Evolutionary conservation across 2,113 vertebrate genomes (phyloP).

Genomic region (Tetrax tetrax): DNA sequence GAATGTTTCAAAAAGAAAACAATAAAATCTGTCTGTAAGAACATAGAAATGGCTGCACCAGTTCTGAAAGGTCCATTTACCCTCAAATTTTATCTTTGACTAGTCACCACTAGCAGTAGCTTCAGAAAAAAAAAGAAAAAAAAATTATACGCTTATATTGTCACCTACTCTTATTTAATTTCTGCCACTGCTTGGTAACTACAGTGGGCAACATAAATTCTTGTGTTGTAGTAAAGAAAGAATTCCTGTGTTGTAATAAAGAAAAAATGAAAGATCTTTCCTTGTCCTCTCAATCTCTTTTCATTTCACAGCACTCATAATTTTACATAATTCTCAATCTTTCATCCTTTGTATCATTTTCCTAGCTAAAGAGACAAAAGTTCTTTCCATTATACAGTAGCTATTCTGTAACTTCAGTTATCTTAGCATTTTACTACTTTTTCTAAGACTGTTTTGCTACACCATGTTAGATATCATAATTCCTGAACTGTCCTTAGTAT

Average conservation of each 20-base stretch:
- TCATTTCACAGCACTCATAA: not conserved
- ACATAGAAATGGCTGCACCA: not conserved
- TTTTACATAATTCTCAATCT: not conserved
- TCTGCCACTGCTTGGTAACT: not conserved
- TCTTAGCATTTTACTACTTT: not conserved
- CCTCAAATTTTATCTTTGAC: not conserved
- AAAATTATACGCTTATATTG: not conserved
- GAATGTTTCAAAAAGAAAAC: not conserved
- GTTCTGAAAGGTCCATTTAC: not conserved
- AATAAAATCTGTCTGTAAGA: not conserved
- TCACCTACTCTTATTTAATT: not conserved
- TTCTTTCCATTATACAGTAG: not conserved
- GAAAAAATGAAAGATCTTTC: not conserved
- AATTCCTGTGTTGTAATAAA: not conserved
- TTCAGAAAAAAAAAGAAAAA: not conserved
- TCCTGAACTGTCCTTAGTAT: not conserved
- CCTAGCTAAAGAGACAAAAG: not conserved
- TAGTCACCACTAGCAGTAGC: not conserved
- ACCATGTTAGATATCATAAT: not conserved
- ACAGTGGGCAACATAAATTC: not conserved
- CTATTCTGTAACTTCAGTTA: not conserved
- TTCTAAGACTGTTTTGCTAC: not conserved
- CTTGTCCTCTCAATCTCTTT: not conserved
- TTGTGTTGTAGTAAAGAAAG: not conserved
- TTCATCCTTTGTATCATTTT: not conserved